Base-by-base conservation (phyloP, 1,140 invertebrate genomes). In the Caenorhabditis brenneri region DNA sequence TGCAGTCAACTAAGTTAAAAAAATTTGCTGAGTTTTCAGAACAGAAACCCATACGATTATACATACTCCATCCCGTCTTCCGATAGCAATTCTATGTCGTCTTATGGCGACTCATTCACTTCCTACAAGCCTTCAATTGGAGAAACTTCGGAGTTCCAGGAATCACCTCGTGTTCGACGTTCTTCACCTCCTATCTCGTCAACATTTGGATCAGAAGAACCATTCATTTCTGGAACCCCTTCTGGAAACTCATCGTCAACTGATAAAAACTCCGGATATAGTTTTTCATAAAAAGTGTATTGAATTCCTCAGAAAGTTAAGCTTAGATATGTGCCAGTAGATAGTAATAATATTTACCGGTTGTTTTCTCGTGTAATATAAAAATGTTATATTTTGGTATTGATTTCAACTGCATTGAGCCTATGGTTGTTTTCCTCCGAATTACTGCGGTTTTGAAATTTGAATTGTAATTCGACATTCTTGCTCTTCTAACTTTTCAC, bases 211-310 rank as follows among this genome's bases (percentile, higher is more conserved):
- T 31, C 10, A 16, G 58, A 69, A 22, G 36, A 58, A 22, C 74
- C 81, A 10, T 49, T 80, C 24, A 82, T 82, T 55, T 82, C 81
- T n/a, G 81, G 81, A 46, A 82, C 81, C 10, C 81, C 81, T 36
- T 82, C 81, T 10, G 81, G 81, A 48, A 12, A 31, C 4, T 31
- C 39, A 3, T 58, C 36, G 60, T 31, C 60, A 16, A 29, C 36
- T 1, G 60, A 69, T 31, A 69, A 46, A 6, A 39, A 48, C 4
- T n/a, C 22, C 2, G 36, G 36, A 42, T 80, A 80, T 22, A 31
- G 31, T 51, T 80, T 80, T 22, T 46, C 36, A 29, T 74, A 74
- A 15, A 42, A 55, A 27, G 22, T 22, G 2, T 22, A 12, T 27
- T 65, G 33, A 19, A 39, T 12, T n/a, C 36, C 12, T 53, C 22